Evolutionary conservation across 2,888 invertebrate genomes (phyloP).

Genomic region (Exephanes ischioxanthus): DNA sequence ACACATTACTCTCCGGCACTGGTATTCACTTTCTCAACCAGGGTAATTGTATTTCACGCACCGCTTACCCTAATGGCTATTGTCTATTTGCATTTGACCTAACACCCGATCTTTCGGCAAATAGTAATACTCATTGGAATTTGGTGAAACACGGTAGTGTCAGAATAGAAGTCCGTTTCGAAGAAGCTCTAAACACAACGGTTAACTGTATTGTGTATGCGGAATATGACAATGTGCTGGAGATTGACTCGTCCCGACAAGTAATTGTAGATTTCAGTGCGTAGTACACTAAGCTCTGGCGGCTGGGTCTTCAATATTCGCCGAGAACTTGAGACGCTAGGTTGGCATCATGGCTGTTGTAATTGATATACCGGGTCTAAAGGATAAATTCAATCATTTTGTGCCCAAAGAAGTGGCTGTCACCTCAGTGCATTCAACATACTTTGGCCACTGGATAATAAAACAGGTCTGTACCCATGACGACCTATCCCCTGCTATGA

Average conservation of each 20-base stretch:
- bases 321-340: no score
- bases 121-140: background rate
- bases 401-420: background rate
- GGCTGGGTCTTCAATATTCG: slow-evolving; percentile 28
- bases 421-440: background rate
- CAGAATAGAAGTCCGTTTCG: slow-evolving; percentile 66
- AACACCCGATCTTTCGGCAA: no score
- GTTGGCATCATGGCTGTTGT: background rate
- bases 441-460: background rate
- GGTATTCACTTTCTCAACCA: slow-evolving; percentile 65
- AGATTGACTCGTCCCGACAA: slow-evolving; percentile 55
- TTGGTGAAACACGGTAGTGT: background rate
- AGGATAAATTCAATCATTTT: background rate
- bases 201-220: slow-evolving; percentile 70
- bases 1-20: slow-evolving; percentile 71
- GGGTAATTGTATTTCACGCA: background rate
- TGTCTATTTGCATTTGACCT: slow-evolving; percentile 60
- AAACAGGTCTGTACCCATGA: background rate
- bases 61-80: slow-evolving; percentile 58
- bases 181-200: slow-evolving; percentile 62
- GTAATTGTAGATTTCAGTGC: slow-evolving; percentile 68
- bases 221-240: slow-evolving; percentile 72
- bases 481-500: no score
- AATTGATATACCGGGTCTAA: background rate
- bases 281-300: slow-evolving; percentile 57